Percentiles rank a stretch among this genome's conserved stretches.
These are phyloP conservation scores for Orestias chungarensis DNA, from an alignment of 2,797 vertebrate genomes.

Conservation along the genomic window DNA sequence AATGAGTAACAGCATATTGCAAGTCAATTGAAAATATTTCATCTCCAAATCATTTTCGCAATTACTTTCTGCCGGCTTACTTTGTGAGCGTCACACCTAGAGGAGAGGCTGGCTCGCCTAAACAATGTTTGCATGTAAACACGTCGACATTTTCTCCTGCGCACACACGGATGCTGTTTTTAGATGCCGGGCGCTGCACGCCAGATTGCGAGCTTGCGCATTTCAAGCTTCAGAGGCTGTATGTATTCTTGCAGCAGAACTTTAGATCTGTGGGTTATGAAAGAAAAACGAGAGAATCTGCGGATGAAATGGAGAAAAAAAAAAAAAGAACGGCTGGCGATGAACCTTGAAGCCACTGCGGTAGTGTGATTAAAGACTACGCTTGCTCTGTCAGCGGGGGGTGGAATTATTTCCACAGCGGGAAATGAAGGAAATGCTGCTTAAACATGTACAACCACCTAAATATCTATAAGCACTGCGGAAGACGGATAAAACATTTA, in stretches of 20 bases:
- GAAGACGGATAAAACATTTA: slow-evolving; percentile 19
- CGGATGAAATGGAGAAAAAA: slow-evolving; percentile 29
- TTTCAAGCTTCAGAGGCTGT: slow-evolving; percentile 1
- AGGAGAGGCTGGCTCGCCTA: slow-evolving; percentile 21
- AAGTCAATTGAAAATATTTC: neutral
- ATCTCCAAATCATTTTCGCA: neutral
- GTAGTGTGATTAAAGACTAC: slow-evolving; percentile 70
- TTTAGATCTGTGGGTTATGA: slow-evolving; percentile 47
- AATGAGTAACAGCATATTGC: neutral
- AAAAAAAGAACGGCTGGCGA: slow-evolving; percentile 31
- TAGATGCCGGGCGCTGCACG: neutral
- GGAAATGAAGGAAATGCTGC: slow-evolving; percentile 44
- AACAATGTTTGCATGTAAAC: slow-evolving; percentile 39
- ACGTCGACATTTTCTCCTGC: slow-evolving; percentile 20
- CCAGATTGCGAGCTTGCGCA: neutral
- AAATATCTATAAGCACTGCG: slow-evolving; percentile 16
- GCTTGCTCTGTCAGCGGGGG: slow-evolving; percentile 42
- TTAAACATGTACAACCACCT: slow-evolving; percentile 40
- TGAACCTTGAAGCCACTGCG: slow-evolving; percentile 55
- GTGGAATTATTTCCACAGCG: slow-evolving; percentile 62
- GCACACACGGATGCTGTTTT: neutral
- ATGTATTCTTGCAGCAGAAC: slow-evolving; percentile 19
- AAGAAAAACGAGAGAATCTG: slow-evolving; percentile 45
- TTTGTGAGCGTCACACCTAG: slow-evolving; percentile 53
- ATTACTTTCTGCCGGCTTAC: slow-evolving; percentile 37